Evolutionary conservation across 2,113 vertebrate genomes (phyloP).

Genomic region (Tursiops truncatus): DNA sequence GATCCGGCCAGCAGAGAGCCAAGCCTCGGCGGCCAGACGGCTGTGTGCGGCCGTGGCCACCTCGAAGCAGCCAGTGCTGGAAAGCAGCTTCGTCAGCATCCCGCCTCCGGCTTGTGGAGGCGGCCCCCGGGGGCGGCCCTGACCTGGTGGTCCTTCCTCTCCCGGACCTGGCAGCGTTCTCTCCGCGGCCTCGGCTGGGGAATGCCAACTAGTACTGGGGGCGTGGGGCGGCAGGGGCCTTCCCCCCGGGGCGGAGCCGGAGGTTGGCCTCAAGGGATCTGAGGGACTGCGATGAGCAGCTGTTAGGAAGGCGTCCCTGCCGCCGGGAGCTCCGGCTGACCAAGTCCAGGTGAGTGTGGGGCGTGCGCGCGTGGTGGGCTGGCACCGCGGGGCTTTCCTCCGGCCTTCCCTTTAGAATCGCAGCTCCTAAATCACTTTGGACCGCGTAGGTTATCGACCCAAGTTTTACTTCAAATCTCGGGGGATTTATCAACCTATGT

Average conservation of each 20-base stretch:
- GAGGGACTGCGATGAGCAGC: neutral
- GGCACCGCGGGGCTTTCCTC: neutral
- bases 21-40: neutral
- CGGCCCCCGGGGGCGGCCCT: neutral
- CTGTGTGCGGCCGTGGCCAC: neutral
- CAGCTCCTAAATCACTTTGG: neutral
- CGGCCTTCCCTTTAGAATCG: neutral
- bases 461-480: neutral
- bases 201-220: neutral
- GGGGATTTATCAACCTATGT: neutral
- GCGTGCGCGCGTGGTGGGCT: neutral
- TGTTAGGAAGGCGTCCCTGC: fast-evolving
- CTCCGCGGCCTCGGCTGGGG: fast-evolving
- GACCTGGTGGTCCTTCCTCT: neutral
- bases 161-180: too few relatives aligned
- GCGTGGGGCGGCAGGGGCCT: fast-evolving
- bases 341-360: neutral
- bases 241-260: fast-evolving
- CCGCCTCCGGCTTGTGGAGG: fast-evolving
- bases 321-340: neutral
- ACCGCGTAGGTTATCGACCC: neutral
- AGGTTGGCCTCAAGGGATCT: neutral
- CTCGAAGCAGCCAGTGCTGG: neutral
- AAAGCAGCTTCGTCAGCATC: neutral
- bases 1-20: neutral